A percentile compares a stretch with the other conserved stretches of the same genome.
These are phyloP conservation scores for Dolichomitus sp. DNA, from an alignment of 2,888 invertebrate genomes.

Conservation along the genomic window DNA sequence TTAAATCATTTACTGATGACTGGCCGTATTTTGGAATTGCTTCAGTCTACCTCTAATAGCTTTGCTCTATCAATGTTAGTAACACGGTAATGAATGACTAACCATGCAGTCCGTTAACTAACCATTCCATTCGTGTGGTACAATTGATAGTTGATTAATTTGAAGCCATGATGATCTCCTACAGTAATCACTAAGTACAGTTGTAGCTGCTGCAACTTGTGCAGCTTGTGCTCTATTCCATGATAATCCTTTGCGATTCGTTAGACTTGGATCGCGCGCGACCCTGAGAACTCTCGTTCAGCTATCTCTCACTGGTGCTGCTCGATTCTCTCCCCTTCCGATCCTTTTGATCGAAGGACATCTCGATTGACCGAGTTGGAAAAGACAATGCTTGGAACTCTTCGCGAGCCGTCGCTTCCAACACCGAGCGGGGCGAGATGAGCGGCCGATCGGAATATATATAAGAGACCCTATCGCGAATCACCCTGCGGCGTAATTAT, in stretches of 20 bases:
- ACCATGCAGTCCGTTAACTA: neutral
- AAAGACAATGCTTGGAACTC: conserved; percentile 75
- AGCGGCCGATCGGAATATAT: conserved; percentile 56
- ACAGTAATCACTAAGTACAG: neutral
- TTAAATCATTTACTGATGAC: too few species aligned
- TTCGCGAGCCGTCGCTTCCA: conserved; percentile 22
- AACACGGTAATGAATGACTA: neutral
- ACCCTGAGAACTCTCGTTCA: conserved; percentile 60
- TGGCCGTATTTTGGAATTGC: too few species aligned
- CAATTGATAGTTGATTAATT: conserved; percentile 2
- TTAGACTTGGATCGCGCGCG: conserved; percentile 39
- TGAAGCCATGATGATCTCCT: neutral
- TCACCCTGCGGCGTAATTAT: conserved; percentile 78
- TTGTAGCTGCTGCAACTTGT: neutral
- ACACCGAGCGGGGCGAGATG: conserved; percentile 61
- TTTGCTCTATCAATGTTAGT: neutral
- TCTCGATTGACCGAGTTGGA: conserved; percentile 83
- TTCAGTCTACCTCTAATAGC: too few species aligned
- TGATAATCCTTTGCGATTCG: conserved; percentile 38
- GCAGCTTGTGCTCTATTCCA: conserved; percentile 13
- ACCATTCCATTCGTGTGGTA: neutral
- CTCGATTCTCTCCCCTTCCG: conserved; percentile 79
- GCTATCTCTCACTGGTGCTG: conserved; percentile 69
- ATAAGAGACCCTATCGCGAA: conserved; percentile 72
- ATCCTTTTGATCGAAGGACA: conserved; percentile 83